Base-by-base conservation (phyloP, 2,113 vertebrate species). In the Neopipo cinnamomea region DNA sequence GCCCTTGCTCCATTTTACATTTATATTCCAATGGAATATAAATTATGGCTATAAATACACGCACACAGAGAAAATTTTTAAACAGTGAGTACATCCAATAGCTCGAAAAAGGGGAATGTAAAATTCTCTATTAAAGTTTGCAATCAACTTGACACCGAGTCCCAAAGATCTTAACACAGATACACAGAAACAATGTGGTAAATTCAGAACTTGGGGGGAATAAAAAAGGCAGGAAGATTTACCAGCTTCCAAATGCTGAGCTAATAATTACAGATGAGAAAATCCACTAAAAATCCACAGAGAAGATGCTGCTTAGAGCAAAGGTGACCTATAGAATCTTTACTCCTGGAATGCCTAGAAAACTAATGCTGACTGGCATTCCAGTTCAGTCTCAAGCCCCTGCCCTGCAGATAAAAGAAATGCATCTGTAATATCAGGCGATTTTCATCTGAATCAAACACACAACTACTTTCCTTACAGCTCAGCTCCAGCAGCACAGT, bases 311-410 rank as follows among this genome's bases (percentile, higher is more conserved):
- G 71, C n/a, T 67, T 28, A 8, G 37, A 78, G 61, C 28, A 71
- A 71, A 94, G 71, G 8, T 23, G 33, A 46, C 39, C 44, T 49
- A 53, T 0, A 41, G 77, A 66, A 75, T 25, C 78, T 58, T 67
- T 46, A 41, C 42, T 21, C 5, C 6, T 28, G 53, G 42, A 16
- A 27, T n/a, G 20, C 14, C 35, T 33, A 52, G 5, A 46, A 39
- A 82, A 90, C 28, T 21, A 59, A 61, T 2, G 4, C 22, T 6
- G 3, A 37, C 33, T 56, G 0, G 0, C 56, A 35, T 9, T 71
- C 23, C 70, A 67, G 19, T 33, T 85, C 66, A 30, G 17, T 20
- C 46, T 81, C 35, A 15, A 41, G 56, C 33, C 49, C 23, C 56
- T 39, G 2, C 33, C 47, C 58, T 4, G 0, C 49, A 80, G 66